Conservation (phyloP, 2,888 invertebrate species). For the Volucella zonaria region DNA sequence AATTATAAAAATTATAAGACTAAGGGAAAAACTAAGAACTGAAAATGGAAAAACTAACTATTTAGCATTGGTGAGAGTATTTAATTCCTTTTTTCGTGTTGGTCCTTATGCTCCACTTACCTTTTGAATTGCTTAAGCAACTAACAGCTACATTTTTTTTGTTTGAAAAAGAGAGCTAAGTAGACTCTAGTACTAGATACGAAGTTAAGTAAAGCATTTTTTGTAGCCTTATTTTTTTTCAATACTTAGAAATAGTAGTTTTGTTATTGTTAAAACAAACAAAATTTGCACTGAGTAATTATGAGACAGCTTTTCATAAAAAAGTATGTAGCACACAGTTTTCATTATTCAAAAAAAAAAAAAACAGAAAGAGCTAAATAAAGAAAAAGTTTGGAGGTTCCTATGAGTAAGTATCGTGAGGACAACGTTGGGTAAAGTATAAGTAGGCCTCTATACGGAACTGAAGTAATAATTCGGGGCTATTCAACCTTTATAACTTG, state of each 20-base stretch:
- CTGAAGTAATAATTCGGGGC: not conserved
- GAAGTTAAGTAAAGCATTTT: conserved; percentile 7
- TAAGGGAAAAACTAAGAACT: not conserved
- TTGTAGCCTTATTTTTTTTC: conserved; percentile 19
- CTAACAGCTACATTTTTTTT: conserved; percentile 47
- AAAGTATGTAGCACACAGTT: conserved; percentile 16
- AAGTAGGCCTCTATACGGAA: not conserved
- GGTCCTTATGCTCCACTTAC: conserved; percentile 64
- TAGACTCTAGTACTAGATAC: conserved; percentile 38
- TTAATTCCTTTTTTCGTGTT: conserved; percentile 16
- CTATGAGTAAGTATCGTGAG: conserved; percentile 8
- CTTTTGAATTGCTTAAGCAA: conserved; percentile 59
- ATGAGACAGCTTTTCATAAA: conserved; percentile 17
- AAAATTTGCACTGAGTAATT: conserved; percentile 71
- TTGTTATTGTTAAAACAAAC: conserved; percentile 20
- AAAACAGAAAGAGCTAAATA: not conserved
- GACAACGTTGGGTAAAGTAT: conserved; percentile 40
- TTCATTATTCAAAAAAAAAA: no score
- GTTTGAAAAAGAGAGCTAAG: conserved; percentile 52
- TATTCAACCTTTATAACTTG: no score
- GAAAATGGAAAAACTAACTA: conserved; percentile 35
- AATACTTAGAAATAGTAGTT: not conserved
- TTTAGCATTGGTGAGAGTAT: conserved; percentile 42
- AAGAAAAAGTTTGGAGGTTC: conserved; percentile 1
- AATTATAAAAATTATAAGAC: not conserved